A percentile compares a stretch with the other conserved stretches of the same genome.
Evolutionary conservation across 2,888 invertebrate genomes (phyloP).

Genomic region (Chrysomela aeneicollis): DNA sequence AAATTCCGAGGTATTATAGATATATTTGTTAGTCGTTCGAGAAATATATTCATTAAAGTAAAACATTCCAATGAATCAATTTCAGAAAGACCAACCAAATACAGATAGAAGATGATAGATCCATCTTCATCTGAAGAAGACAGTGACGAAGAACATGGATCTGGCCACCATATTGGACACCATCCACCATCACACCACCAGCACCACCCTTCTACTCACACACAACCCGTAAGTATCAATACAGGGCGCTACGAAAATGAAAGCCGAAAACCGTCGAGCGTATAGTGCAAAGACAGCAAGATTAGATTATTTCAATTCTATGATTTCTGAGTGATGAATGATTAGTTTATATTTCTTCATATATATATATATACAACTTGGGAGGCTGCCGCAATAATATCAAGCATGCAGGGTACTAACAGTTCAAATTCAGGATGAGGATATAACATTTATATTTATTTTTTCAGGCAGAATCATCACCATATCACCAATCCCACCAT

Average conservation of each 20-base stretch:
- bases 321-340: too few relatives aligned
- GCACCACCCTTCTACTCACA: slow-evolving; percentile 56
- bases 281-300: too few relatives aligned
- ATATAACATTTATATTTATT: slow-evolving; percentile 1
- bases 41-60: too few relatives aligned
- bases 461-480: slow-evolving; percentile 58
- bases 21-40: too few relatives aligned
- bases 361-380: too few relatives aligned
- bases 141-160: slow-evolving; percentile 84
- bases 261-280: too few relatives aligned
- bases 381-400: too few relatives aligned
- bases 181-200: slow-evolving; percentile 62
- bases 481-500: slow-evolving; percentile 57
- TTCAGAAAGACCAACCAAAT: slow-evolving; percentile 42
- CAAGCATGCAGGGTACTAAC: too few relatives aligned
- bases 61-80: not conserved
- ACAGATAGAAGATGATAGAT: slow-evolving; percentile 79
- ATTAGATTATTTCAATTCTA: too few relatives aligned
- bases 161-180: slow-evolving; percentile 55
- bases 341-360: too few relatives aligned
- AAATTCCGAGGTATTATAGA: too few relatives aligned
- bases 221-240: slow-evolving; percentile 52
- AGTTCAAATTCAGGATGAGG: too few relatives aligned
- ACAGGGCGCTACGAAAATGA: not conserved
- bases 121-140: slow-evolving; percentile 97